Conservation (phyloP, 1,140 invertebrate species). For the Harpegnathos saltator region DNA sequence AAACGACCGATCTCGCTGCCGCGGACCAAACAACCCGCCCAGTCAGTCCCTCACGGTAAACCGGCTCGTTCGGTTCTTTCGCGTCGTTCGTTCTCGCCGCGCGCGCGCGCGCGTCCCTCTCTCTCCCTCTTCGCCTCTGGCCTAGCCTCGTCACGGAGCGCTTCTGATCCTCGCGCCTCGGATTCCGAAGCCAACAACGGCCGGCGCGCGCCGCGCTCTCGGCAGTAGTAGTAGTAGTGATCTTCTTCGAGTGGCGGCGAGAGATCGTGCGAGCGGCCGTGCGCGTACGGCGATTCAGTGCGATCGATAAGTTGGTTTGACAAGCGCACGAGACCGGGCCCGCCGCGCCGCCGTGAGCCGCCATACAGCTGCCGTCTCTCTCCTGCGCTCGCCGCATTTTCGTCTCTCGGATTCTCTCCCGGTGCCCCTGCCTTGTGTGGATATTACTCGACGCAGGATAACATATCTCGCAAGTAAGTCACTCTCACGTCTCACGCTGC, state of each 20-base stretch:
- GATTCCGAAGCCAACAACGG: constrained; percentile 31
- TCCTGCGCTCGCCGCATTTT: not conserved
- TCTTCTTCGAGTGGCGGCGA: constrained; percentile 16
- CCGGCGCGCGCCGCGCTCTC: constrained; percentile 9
- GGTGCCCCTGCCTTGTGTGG: constrained; percentile 56
- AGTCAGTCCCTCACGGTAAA: constrained; percentile 80
- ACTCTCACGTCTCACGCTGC: not conserved
- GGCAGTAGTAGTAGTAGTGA: constrained; percentile 19
- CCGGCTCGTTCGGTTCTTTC: constrained; percentile 75
- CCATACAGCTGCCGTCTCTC: not conserved
- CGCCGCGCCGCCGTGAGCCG: constrained; percentile 11
- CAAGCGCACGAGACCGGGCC: constrained; percentile 39
- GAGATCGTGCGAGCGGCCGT: constrained; percentile 30
- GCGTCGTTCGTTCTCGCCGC: constrained; percentile 26
- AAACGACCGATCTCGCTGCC: constrained; percentile 5
- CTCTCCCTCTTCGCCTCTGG: not conserved
- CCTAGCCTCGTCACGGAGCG: constrained; percentile 33
- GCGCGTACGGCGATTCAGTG: constrained; percentile 53
- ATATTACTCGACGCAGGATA: constrained; percentile 65
- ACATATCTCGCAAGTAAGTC: constrained; percentile 50
- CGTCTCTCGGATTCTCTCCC: not conserved
- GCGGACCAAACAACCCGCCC: constrained; percentile 59
- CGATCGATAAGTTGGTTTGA: constrained; percentile 68
- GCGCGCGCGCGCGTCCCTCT: no score
- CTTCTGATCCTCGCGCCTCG: constrained; percentile 38